Conservation (phyloP, 2,113 vertebrate species). For the Laticauda laticaudata region DNA sequence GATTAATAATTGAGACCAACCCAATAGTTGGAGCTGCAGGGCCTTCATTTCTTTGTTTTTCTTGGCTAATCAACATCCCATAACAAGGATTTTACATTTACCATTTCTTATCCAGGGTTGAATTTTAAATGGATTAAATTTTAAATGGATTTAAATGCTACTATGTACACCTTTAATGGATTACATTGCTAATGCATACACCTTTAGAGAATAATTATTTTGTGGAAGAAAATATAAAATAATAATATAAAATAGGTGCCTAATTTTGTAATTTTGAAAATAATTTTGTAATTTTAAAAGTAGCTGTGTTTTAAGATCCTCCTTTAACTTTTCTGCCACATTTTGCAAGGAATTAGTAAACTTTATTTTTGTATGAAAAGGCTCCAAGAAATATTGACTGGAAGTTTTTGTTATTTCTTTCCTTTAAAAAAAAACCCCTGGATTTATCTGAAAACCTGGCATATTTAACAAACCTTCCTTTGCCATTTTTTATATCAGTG, state of each 20-base stretch:
- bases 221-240: background rate
- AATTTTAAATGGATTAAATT: background rate
- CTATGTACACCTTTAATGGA: background rate
- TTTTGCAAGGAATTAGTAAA: constrained; percentile 21
- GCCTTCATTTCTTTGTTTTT: background rate
- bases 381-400: constrained; percentile 45
- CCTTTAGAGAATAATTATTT: background rate
- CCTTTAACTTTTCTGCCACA: background rate
- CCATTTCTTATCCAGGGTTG: background rate
- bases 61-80: background rate
- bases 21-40: background rate
- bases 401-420: constrained; percentile 46
- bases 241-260: background rate
- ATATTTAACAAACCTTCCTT: constrained; percentile 65
- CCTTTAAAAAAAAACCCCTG: constrained; percentile 30
- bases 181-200: too few species aligned
- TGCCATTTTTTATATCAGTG: constrained; percentile 64
- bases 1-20: background rate
- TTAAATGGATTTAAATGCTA: background rate
- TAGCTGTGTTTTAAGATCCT: background rate
- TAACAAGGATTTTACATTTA: background rate
- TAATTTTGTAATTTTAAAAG: background rate
- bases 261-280: background rate
- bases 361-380: background rate
- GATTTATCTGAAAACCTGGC: constrained; percentile 63